Base-by-base conservation (phyloP, 2,888 invertebrate genomes). In the Brachylomia viminalis region DNA sequence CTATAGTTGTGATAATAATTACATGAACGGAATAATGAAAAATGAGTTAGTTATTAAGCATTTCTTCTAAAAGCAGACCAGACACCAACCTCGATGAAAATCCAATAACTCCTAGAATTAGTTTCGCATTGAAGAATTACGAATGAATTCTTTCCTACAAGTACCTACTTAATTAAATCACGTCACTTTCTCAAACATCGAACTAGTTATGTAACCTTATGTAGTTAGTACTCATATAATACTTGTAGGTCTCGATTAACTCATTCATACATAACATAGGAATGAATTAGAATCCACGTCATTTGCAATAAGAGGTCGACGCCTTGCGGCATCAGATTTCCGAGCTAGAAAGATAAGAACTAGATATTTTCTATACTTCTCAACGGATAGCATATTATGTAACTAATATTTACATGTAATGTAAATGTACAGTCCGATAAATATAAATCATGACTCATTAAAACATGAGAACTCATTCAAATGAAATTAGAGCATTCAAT, bases 241-340 rank as follows among this genome's bases (percentile, higher is more conserved):
- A 27, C 52, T 64, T 65, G 65, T 74, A 71, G 47, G 38, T 66
- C 56, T 72, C 23, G 61, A 85, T 83, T 69, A 77, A 72, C 47
- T 85, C 68, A 85, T 77, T 83, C 71, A 85, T 74, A 61, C 58
- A 73, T 61, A 66, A 75, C 56, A 69, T 74, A 58, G 70, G 56
- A 71, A 85, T 82, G 64, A 68, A 73, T 65, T 72, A 73, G 59
- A 69, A 58, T 65, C 69, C 58, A 71, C n/a, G 56, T 30, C 20
- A 64, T 30, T 62, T 69, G 82, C 61, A 69, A 42, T 73, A 65
- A 77, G 77, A 82, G 87, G 86, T 87, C 85, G 79, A 76, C 71
- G 87, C 76, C 81, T 85, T 58, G 56, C 30, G 52, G 72, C 72
- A 86, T 87, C 69, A 71, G 82, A 80, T 88, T 88, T 86, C 86